phyloP scores from a whole-genome alignment of 2,113 vertebrate genomes.

The Perca fluviatilis region DNA sequence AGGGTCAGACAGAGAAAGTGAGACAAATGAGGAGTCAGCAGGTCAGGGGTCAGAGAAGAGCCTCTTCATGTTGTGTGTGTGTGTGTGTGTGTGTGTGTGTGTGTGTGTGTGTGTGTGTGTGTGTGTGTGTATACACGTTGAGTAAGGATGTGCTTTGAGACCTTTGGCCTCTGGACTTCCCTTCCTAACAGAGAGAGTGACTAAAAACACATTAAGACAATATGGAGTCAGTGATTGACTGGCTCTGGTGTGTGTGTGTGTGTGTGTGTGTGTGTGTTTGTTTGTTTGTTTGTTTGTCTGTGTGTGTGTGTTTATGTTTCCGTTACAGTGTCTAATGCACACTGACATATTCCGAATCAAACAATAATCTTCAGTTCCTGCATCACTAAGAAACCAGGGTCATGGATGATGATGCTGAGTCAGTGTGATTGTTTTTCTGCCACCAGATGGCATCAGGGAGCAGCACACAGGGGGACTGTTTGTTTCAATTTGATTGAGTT shows the following conservation, averaged over 20 bases:
- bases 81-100: slow-evolving; percentile 25
- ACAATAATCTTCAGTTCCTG: background rate
- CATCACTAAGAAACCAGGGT: background rate
- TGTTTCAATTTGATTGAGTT: too few relatives aligned
- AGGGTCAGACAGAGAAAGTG: slow-evolving; percentile 59
- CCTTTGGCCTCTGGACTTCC: slow-evolving; percentile 60
- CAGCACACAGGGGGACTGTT: too few relatives aligned
- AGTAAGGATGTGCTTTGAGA: slow-evolving; percentile 36
- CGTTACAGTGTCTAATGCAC: background rate
- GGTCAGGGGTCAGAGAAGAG: slow-evolving; percentile 59
- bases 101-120: slow-evolving; percentile 29
- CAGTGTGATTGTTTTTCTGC: background rate
- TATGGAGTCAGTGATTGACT: slow-evolving; percentile 31
- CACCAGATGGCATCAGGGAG: slow-evolving; percentile 51
- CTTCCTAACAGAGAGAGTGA: slow-evolving; percentile 48
- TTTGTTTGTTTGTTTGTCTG: background rate
- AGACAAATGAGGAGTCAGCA: slow-evolving; percentile 53
- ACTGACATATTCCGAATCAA: background rate
- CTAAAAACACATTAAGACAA: slow-evolving; percentile 61
- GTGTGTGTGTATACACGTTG: slow-evolving; percentile 6
- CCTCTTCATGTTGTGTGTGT: slow-evolving; percentile 12
- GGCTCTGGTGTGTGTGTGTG: slow-evolving; percentile 13
- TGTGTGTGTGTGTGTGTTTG: slow-evolving; percentile 32
- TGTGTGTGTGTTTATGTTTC: background rate
- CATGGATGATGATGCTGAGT: background rate